These are phyloP conservation scores for Anser cygnoides DNA, from an alignment of 2,113 vertebrate genomes.

Conservation along the genomic window DNA sequence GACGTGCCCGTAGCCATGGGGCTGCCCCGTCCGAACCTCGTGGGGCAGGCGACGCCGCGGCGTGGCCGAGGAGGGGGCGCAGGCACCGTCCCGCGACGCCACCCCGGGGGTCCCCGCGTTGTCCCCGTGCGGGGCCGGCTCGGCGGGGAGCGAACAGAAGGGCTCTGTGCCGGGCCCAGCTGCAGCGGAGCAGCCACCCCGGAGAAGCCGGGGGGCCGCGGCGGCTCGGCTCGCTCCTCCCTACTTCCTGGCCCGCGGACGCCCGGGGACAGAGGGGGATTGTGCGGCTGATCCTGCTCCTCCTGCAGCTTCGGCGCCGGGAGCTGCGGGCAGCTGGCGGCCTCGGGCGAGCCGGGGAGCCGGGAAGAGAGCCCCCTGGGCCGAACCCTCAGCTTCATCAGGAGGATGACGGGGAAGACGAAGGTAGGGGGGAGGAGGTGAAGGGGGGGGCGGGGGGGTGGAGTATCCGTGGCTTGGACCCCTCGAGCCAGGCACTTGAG, in stretches of 20 bases:
- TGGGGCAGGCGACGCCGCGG: fast-evolving
- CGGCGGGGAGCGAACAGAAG: not conserved
- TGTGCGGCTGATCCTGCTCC: not conserved
- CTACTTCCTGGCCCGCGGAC: not conserved
- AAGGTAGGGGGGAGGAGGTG: conserved; percentile 71
- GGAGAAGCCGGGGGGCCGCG: not conserved
- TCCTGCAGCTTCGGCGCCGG: conserved; percentile 32
- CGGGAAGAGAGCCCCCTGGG: conserved; percentile 63
- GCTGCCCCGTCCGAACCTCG: too few relatives aligned
- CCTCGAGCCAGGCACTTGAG: too few relatives aligned
- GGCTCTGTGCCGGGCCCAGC: not conserved
- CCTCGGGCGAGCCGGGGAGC: conserved; percentile 1
- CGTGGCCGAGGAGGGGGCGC: not conserved
- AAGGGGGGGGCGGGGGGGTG: too few relatives aligned
- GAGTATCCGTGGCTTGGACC: too few relatives aligned
- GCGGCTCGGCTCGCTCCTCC: conserved; percentile 24
- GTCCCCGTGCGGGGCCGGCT: too few relatives aligned
- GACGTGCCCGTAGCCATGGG: too few relatives aligned
- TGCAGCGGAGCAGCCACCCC: not conserved
- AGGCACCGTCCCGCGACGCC: not conserved
- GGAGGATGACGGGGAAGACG: conserved; percentile 78
- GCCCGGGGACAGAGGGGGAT: conserved; percentile 17
- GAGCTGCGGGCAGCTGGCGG: conserved; percentile 71
- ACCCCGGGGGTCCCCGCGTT: not conserved
- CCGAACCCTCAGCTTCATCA: conserved; percentile 81